phyloP scores from a whole-genome alignment of 2,888 invertebrate species.

The Itoplectis maculator region DNA sequence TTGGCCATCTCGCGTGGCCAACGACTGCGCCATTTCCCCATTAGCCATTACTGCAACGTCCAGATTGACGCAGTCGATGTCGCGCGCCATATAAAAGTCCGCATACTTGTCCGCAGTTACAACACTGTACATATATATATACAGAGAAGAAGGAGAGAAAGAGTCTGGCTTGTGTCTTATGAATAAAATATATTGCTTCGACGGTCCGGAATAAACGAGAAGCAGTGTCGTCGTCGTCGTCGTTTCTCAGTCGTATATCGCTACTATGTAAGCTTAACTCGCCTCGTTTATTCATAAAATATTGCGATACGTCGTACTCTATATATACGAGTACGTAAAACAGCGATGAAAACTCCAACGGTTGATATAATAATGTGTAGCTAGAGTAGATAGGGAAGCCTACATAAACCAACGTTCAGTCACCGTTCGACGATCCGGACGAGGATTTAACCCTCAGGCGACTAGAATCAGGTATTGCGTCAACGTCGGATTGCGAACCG shows the following conservation, averaged over 20 bases:
- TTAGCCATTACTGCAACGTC: slow-evolving; percentile 6
- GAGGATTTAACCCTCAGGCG: slow-evolving; percentile 22
- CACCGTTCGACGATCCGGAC: slow-evolving; percentile 2
- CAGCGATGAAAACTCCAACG: neutral
- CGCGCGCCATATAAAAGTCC: slow-evolving; percentile 11
- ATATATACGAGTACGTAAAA: neutral
- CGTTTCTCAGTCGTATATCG: slow-evolving; percentile 15
- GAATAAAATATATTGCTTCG: slow-evolving; percentile 55
- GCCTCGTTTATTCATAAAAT: slow-evolving; percentile 39
- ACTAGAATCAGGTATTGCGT: slow-evolving; percentile 31
- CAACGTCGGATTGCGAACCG: slow-evolving; percentile 28
- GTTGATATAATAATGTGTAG: slow-evolving; percentile 10
- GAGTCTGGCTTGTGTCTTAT: slow-evolving; percentile 45
- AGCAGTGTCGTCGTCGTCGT: slow-evolving; percentile 38
- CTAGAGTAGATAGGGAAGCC: neutral
- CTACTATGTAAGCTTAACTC: slow-evolving; percentile 4
- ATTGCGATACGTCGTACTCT: slow-evolving; percentile 2
- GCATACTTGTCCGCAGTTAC: slow-evolving; percentile 10
- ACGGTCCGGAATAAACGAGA: slow-evolving; percentile 42
- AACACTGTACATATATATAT: neutral
- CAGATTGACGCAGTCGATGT: slow-evolving; percentile 31
- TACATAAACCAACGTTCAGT: slow-evolving; percentile 4
- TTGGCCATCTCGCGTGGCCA: neutral
- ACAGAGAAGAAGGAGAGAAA: neutral
- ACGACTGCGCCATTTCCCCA: neutral